phyloP scores from a whole-genome alignment of 2,113 vertebrate genomes.

The Hassar affinis region DNA sequence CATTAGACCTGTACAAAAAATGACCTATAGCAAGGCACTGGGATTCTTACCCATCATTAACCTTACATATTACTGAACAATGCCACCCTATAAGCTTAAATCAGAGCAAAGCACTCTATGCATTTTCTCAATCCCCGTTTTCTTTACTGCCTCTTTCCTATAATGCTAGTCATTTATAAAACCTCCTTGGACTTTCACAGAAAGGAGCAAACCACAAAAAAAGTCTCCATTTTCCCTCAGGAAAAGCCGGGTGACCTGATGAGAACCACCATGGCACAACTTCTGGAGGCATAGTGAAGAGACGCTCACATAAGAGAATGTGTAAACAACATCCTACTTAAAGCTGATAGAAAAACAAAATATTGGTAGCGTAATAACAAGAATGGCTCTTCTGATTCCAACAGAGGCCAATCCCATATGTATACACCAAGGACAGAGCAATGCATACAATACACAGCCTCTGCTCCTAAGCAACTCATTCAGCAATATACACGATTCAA shows the following conservation, averaged over 20 bases:
- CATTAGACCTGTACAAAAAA: background rate
- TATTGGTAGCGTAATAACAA: background rate
- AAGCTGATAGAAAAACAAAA: background rate
- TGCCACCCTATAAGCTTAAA: background rate
- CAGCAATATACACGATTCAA: background rate
- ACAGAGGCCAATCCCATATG: background rate
- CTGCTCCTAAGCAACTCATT: background rate
- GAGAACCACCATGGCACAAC: background rate
- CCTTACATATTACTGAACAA: background rate
- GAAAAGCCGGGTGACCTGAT: no score
- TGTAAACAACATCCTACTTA: background rate
- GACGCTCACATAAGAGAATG: background rate
- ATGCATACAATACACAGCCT: background rate
- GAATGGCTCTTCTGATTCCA: background rate
- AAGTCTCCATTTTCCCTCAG: background rate
- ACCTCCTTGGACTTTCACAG: background rate
- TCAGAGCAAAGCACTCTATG: background rate
- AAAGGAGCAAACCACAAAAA: background rate
- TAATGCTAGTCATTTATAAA: constrained; percentile 2
- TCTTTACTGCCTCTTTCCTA: background rate
- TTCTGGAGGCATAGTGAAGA: background rate
- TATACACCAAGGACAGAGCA: background rate
- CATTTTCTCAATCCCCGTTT: background rate
- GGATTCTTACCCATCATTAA: background rate
- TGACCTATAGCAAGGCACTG: background rate